phyloP scores from a whole-genome alignment of 2,888 invertebrate species.

The Microctonus brassicae region DNA sequence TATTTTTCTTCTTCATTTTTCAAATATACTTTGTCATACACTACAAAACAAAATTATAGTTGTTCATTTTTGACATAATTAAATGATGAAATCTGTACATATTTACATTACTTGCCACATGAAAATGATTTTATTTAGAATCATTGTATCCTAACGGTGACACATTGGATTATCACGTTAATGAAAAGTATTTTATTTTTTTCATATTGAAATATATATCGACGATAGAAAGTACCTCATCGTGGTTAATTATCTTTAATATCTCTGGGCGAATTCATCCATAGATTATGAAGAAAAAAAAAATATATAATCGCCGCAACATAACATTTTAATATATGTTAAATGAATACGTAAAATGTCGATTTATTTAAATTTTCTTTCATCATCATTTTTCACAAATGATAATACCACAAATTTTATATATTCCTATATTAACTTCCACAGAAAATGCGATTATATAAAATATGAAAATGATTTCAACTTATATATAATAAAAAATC shows the following conservation, averaged over 20 bases:
- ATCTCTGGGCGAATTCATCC: background rate
- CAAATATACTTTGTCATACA: slow-evolving; percentile 5
- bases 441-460: slow-evolving; percentile 6
- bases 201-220: slow-evolving; percentile 9
- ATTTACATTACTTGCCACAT: slow-evolving; percentile 50
- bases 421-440: background rate
- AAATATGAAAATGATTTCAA: slow-evolving; percentile 13
- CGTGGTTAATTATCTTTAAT: too few species aligned
- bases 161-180: slow-evolving; percentile 1
- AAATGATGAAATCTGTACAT: slow-evolving; percentile 46
- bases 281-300: background rate
- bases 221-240: background rate
- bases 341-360: background rate
- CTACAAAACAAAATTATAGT: slow-evolving; percentile 7
- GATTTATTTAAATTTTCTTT: background rate
- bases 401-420: slow-evolving; percentile 4
- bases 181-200: background rate
- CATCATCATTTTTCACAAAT: slow-evolving; percentile 1
- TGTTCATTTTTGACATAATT: background rate
- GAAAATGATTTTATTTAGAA: slow-evolving; percentile 20
- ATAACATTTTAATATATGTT: background rate
- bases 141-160: slow-evolving; percentile 21
- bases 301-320: background rate
- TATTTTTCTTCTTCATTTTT: background rate
- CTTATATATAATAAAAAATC: slow-evolving; percentile 13